These are phyloP conservation scores for Anabacerthia variegaticeps DNA, from an alignment of 2,797 vertebrate genomes.

Conservation along the genomic window DNA sequence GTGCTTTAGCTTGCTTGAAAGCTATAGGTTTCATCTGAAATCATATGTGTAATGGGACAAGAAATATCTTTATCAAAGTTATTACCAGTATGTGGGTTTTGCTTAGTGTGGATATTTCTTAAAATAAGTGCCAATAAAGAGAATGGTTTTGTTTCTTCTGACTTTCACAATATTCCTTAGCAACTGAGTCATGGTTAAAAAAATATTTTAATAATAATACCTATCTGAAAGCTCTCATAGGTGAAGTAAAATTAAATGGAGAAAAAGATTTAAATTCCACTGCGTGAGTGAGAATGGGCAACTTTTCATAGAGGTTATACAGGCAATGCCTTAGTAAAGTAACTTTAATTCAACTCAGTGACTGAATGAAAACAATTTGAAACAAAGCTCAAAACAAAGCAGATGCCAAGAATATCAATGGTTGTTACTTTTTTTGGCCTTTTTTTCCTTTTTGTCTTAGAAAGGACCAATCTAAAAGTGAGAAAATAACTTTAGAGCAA, in stretches of 20 bases:
- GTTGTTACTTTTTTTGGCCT: fast-evolving
- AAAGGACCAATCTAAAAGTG: not conserved
- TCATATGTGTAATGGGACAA: not conserved
- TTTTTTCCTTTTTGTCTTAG: not conserved
- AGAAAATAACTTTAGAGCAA: not conserved
- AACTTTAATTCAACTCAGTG: not conserved
- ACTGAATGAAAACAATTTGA: not conserved
- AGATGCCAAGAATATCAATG: not conserved
- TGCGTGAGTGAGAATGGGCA: not conserved
- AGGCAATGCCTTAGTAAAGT: not conserved
- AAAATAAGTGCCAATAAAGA: not conserved
- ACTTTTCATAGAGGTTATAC: not conserved
- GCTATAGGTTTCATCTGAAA: not conserved
- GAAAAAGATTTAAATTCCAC: not conserved
- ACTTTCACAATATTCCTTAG: not conserved
- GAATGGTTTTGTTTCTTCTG: not conserved
- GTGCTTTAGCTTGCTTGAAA: not conserved
- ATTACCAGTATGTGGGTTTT: not conserved
- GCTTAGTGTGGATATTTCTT: not conserved
- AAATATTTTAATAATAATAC: not conserved
- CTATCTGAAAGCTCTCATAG: not conserved
- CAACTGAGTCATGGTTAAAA: not conserved
- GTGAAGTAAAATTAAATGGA: not conserved
- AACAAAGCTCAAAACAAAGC: not conserved
- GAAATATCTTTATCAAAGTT: not conserved